These are phyloP conservation scores for Listronotus bonariensis DNA, from an alignment of 1,140 invertebrate species.

Conservation along the genomic window DNA sequence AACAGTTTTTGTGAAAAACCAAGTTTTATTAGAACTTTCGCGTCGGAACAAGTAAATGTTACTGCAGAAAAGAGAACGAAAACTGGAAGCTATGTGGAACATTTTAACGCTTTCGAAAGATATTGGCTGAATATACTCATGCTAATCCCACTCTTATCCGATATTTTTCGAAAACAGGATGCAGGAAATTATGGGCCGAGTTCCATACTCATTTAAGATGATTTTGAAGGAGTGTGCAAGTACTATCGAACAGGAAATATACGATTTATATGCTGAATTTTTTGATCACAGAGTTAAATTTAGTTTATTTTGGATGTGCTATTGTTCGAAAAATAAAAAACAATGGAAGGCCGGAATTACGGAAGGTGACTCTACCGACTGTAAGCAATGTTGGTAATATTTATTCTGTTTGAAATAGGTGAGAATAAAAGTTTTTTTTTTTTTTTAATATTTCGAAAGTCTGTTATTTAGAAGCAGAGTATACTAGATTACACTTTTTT, in stretches of 20 bases:
- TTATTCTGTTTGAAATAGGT: no score
- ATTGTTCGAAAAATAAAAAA: not conserved
- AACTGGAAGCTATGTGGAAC: not conserved
- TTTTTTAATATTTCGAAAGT: no score
- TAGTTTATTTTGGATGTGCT: slow-evolving; percentile 31
- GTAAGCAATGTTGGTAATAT: no score
- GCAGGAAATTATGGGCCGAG: slow-evolving; percentile 30
- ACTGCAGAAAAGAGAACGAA: slow-evolving; percentile 7
- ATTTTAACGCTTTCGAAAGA: slow-evolving; percentile 10
- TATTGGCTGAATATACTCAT: slow-evolving; percentile 41
- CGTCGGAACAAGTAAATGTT: slow-evolving; percentile 6
- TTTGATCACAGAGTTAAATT: slow-evolving; percentile 38
- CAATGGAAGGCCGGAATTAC: no score
- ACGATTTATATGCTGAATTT: slow-evolving; percentile 44
- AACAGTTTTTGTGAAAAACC: slow-evolving; percentile 16
- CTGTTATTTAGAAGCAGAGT: no score
- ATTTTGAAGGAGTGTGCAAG: slow-evolving; percentile 44
- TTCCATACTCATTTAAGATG: slow-evolving; percentile 42
- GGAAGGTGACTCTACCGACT: no score
- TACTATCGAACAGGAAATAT: slow-evolving; percentile 43
- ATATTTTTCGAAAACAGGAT: slow-evolving; percentile 29
- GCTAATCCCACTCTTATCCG: slow-evolving; percentile 10
- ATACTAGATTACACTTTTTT: no score
- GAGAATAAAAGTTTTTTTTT: no score
- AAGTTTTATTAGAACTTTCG: slow-evolving; percentile 5